Evolutionary conservation across 2,888 invertebrate genomes (phyloP), one percentile per base, ranked within the genome.

Genomic region (Dichetophora obliterata): DNA sequence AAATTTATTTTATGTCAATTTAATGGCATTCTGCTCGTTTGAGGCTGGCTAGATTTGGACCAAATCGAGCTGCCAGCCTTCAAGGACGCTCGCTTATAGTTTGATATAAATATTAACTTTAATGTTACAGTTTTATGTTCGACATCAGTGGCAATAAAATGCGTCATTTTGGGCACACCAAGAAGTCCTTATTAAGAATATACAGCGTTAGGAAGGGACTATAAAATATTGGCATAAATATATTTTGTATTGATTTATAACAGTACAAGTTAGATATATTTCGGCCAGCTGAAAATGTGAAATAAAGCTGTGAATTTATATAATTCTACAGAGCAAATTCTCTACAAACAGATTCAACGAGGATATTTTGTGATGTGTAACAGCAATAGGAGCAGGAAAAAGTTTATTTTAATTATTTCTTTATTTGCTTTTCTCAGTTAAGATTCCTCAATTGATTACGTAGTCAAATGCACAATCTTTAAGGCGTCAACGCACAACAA

Each of bases 81-180:
- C 54, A 22, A 9, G 19, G 22, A 6, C 54, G 54, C 1, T 19
- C 54, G n/a, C 52, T 16, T 52, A 16, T 6, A 4, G 9, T 19
- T 54, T 19, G 22, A 66, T 19, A 66, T 66, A 66, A 66, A 66
- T 66, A 66, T 66, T 19, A 43, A 43, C 22, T 66, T 66, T 43
- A 22, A 66, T 24, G 66, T 66, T 22, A 66, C 66, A 43, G 31
- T 66, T 43, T 66, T 43, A 34, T 19, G 48, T 16, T n/a, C 22
- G 37, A 66, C 31, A 43, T 66, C 48, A 66, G 43, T 31, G 22
- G 66, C 66, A 8, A 66, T 66, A 66, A 66, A 66, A 66, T 24
- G 16, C n/a, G 4, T 19, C 43, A 43, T 43, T 63, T 16, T n/a
- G 8, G 19, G 54, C 16, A 8, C 63, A 63, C 6, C n/a, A 27